Evolutionary conservation across 2,113 vertebrate genomes (phyloP), one percentile per base, ranked within the genome.

Genomic region (Thermophis baileyi): DNA sequence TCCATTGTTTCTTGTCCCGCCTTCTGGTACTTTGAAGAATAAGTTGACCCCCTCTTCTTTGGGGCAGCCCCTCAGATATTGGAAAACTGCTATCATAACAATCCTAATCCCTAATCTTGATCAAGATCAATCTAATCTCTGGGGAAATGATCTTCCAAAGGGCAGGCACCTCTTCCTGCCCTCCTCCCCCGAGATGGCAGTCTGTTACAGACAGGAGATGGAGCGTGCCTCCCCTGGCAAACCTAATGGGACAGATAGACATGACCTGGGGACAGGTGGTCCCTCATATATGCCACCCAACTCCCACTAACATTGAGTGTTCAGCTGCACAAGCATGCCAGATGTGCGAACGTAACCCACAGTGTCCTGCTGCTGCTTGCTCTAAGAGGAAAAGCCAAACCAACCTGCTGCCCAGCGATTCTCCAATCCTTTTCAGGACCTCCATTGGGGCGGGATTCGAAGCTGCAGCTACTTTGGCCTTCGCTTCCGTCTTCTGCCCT

Each of bases 331-430:
- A 74, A 35, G 69, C 69, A 1, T 2, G 14, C n/a, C 16, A 20
- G 4, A 1, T 3, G 69, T 18, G 69, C 0, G 2, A 20, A 8
- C 2, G n/a, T 40, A n/a, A 35, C 12, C 6, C 14, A 0, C 69
- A 16, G n/a, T 6, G 2, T 20, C 5, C 10, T 47, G 12, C 40
- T 1, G 7, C 53, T 63, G 27, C 60, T n/a, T n/a, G n/a, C n/a
- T n/a, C n/a, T n/a, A n/a, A n/a, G n/a, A 18, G 8, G 47, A 91
- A 53, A 91, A n/a, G 11, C 18, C 94, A 93, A 93, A 96, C 97
- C 95, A 2, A 98, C 98, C 97, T 97, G 97, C 57, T 96, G 94
- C 18, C 69, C 88, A 91, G 94, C 9, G 94, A 94, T 93, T 94
- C 94, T 92, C 94, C 94, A 20, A 94, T 63, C 85, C 93, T 94